Conservation (phyloP, 53 echinoderm and acorn worm species). For the Astropecten irregularis region DNA sequence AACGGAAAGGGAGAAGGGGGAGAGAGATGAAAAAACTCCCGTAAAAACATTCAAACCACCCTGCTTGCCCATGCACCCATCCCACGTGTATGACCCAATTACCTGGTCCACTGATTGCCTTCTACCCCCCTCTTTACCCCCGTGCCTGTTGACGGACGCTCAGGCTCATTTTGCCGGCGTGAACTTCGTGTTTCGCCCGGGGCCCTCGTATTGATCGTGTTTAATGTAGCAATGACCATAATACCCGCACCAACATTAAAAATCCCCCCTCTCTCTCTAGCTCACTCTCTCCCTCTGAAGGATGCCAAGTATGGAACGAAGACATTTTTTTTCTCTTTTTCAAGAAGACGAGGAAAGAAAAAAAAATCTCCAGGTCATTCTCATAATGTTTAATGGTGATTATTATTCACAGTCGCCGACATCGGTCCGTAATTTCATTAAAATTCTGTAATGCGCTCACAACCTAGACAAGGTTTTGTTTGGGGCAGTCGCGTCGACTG, state of each 20-base stretch:
- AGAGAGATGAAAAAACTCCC: not conserved
- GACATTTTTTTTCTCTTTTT: not conserved
- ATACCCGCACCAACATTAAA: slow-evolving; percentile 55
- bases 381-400: slow-evolving; percentile 4
- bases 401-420: too few relatives aligned
- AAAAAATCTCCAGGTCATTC: slow-evolving; percentile 14
- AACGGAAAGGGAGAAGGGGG: not conserved
- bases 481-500: too few relatives aligned
- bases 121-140: not conserved
- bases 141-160: not conserved
- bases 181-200: slow-evolving; percentile 65
- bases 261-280: slow-evolving; percentile 16
- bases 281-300: not conserved
- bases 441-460: too few relatives aligned
- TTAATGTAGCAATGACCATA: slow-evolving; percentile 74
- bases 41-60: slow-evolving; percentile 1
- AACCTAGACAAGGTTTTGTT: too few relatives aligned
- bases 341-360: not conserved
- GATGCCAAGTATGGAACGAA: not conserved
- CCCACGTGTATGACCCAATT: slow-evolving; percentile 49
- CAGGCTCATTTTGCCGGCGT: slow-evolving; percentile 25
- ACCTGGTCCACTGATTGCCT: slow-evolving; percentile 42
- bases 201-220: slow-evolving; percentile 66
- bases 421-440: too few relatives aligned
- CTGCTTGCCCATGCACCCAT: too few relatives aligned